Conservation (phyloP, 2,113 vertebrate genomes). For the Eidolon helvum region DNA sequence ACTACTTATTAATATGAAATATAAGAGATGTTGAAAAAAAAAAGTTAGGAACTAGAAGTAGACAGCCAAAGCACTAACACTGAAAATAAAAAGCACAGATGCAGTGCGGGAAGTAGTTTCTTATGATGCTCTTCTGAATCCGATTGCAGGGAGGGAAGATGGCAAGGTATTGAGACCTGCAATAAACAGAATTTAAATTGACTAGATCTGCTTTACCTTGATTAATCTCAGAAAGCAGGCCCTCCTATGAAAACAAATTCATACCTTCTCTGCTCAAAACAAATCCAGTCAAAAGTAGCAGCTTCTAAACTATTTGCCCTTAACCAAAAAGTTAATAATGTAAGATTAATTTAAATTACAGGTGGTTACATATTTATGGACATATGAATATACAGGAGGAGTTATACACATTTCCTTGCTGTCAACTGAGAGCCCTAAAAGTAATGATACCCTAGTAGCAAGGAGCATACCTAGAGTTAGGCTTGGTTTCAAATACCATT, state of each 20-base stretch:
- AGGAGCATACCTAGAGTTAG: neutral
- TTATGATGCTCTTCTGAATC: neutral
- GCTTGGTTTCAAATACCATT: neutral
- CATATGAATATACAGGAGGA: neutral
- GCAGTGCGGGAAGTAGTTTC: neutral
- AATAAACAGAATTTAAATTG: neutral
- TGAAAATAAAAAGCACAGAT: neutral
- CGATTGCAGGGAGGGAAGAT: neutral
- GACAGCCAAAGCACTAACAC: neutral
- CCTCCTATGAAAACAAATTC: neutral
- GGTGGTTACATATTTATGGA: neutral
- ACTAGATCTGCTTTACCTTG: neutral
- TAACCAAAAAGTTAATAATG: neutral
- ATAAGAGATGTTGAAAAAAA: neutral
- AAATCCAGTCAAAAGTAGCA: conserved; percentile 25
- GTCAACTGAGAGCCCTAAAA: neutral
- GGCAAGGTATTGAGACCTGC: neutral
- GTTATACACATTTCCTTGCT: neutral
- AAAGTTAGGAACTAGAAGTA: neutral
- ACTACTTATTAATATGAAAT: neutral
- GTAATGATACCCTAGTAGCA: neutral
- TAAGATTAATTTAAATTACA: neutral
- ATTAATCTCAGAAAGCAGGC: neutral
- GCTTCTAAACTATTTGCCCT: neutral
- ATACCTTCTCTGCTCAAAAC: neutral